Evolutionary conservation across 2,888 invertebrate species (phyloP), one percentile per base, ranked within the genome.

Genomic region (Cantharis rufa): DNA sequence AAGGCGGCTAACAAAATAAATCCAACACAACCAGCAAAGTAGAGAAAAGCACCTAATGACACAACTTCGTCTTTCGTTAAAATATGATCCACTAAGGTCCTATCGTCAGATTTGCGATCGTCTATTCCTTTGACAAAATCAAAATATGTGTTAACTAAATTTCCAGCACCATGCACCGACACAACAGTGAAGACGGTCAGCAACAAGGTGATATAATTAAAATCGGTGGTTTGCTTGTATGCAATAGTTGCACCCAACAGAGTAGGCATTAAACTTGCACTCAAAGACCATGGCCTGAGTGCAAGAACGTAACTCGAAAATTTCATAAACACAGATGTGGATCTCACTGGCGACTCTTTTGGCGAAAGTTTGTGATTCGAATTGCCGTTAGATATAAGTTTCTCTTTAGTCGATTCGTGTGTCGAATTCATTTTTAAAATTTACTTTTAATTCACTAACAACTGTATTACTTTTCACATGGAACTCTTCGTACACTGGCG

Each of bases 41-140:
- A 98, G 11, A 98, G 90, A 82, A 97, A 91, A 77, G 95, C 97
- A 81, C 98, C 98, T 70, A 98, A 89, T 2, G 96, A 94, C 10
- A 96, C 96, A 64, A 98, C 94, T 90, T 92, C 92, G 86, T 94
- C 94, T 83, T 94, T 94, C 0, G 93, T 91, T 72, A 98, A 90
- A 83, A 97, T 93, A 83, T 96, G 95, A 89, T 98, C 98, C n/a
- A 98, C 98, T 74, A 98, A 90, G 82, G 96, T 98, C 85, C 98
- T 91, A 86, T 98, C 98, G 86, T 98, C 98, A 82, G 97, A 96
- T 89, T 95, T 96, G 79, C 95, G 92, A 86, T 95, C 95, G 88
- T 98, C 98, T 75, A 98, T 97, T 96, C 98, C 98, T 89, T 96
- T 96, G 32, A 96, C 93, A 86, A 95, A 98, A 88, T 98, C 98